phyloP scores from a whole-genome alignment of 2,888 invertebrate genomes.

The Drosophila diplacantha region DNA sequence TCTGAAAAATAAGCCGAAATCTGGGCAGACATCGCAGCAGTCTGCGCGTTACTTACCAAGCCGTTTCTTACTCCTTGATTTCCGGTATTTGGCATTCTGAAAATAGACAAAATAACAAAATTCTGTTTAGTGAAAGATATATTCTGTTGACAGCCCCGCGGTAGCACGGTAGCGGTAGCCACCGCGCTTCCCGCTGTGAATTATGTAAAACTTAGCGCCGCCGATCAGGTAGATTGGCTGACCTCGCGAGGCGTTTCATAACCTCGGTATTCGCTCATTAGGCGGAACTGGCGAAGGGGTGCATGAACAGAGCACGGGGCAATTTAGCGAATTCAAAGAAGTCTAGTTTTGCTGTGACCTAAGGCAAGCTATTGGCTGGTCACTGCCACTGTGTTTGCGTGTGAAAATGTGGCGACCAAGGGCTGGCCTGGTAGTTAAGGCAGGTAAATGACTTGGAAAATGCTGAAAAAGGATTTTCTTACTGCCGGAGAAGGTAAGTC shows the following conservation, averaged over 20 bases:
- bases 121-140: conserved; percentile 22
- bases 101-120: conserved; percentile 40
- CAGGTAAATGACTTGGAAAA: conserved; percentile 26
- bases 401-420: conserved; percentile 38
- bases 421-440: conserved; percentile 3
- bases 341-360: conserved; percentile 3
- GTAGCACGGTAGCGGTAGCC: conserved; percentile 17
- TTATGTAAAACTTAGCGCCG: conserved; percentile 38
- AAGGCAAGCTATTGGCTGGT: conserved; percentile 1
- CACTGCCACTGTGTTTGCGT: conserved; percentile 26
- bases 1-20: background rate
- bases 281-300: conserved; percentile 17
- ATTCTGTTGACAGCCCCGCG: conserved; percentile 28
- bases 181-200: conserved; percentile 7
- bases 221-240: conserved; percentile 30
- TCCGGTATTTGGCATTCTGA: conserved; percentile 64
- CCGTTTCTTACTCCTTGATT: conserved; percentile 58
- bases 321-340: conserved; percentile 30
- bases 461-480: conserved; percentile 14
- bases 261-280: conserved; percentile 33
- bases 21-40: background rate
- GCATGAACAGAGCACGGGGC: background rate
- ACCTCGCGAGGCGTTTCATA: conserved; percentile 20
- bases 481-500: conserved; percentile 7
- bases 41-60: conserved; percentile 51